Conservation (phyloP, 2,113 vertebrate species). For the Leucopsar rothschildi region DNA sequence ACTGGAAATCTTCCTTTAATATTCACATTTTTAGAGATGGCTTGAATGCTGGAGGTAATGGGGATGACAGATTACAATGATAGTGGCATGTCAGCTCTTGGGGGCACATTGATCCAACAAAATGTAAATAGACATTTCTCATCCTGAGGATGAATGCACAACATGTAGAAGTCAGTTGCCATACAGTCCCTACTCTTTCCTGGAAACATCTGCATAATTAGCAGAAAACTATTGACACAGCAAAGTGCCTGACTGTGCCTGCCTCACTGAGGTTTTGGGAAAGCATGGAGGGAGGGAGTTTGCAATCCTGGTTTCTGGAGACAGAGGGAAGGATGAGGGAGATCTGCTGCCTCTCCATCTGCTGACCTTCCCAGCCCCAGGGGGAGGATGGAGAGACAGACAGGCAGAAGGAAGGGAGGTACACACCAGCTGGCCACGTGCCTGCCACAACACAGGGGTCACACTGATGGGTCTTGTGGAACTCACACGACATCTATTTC, state of each 20-base stretch:
- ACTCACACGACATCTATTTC: background rate
- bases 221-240: background rate
- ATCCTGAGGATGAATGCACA: background rate
- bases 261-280: background rate
- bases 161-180: rapidly evolving
- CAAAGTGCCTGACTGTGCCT: background rate
- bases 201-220: background rate
- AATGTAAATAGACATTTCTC: conserved; percentile 45
- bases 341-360: rapidly evolving
- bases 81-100: background rate
- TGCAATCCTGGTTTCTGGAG: background rate
- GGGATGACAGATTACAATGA: conserved; percentile 30
- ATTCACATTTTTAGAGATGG: background rate
- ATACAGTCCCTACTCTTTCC: background rate
- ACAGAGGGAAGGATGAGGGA: background rate
- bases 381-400: background rate
- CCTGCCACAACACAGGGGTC: background rate
- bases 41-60: background rate
- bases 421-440: background rate
- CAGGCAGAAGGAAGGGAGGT: background rate
- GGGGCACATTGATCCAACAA: background rate
- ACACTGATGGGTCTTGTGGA: background rate
- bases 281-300: background rate
- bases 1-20: background rate
- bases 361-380: background rate